A percentile compares a stretch with the other conserved stretches of the same genome.
Conservation (phyloP, 2,888 invertebrate genomes). For the Thalpophila matura region DNA sequence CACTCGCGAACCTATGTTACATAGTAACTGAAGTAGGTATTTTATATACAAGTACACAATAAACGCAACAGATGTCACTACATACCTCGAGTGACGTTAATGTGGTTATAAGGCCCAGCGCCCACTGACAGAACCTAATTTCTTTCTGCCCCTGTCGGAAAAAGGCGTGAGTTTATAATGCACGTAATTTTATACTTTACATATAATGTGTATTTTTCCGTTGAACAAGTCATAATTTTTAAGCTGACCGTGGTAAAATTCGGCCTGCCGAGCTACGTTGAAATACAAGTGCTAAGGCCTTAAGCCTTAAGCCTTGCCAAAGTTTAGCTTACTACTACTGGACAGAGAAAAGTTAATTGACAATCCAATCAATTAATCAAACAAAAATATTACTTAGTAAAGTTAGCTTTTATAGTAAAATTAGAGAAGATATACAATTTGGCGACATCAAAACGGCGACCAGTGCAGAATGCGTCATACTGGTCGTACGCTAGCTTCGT, state of each 20-base stretch:
- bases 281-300: too few relatives aligned
- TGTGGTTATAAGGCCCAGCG: too few relatives aligned
- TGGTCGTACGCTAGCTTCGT: slow-evolving; percentile 79
- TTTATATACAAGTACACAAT: not conserved
- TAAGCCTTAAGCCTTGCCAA: too few relatives aligned
- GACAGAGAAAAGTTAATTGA: not conserved
- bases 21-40: not conserved
- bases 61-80: slow-evolving; percentile 49
- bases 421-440: slow-evolving; percentile 78
- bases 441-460: slow-evolving; percentile 72
- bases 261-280: too few relatives aligned
- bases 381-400: slow-evolving; percentile 12
- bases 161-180: too few relatives aligned
- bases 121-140: too few relatives aligned
- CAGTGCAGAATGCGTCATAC: slow-evolving; percentile 76
- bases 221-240: too few relatives aligned
- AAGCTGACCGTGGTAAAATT: too few relatives aligned
- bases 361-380: slow-evolving; percentile 40
- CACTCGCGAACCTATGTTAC: not conserved
- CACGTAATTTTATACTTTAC: too few relatives aligned
- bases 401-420: slow-evolving; percentile 62
- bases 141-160: too few relatives aligned
- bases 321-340: too few relatives aligned
- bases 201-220: too few relatives aligned
- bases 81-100: not conserved